Base-by-base conservation (phyloP, 2,113 vertebrate genomes). In the Pterocles orientalis region DNA sequence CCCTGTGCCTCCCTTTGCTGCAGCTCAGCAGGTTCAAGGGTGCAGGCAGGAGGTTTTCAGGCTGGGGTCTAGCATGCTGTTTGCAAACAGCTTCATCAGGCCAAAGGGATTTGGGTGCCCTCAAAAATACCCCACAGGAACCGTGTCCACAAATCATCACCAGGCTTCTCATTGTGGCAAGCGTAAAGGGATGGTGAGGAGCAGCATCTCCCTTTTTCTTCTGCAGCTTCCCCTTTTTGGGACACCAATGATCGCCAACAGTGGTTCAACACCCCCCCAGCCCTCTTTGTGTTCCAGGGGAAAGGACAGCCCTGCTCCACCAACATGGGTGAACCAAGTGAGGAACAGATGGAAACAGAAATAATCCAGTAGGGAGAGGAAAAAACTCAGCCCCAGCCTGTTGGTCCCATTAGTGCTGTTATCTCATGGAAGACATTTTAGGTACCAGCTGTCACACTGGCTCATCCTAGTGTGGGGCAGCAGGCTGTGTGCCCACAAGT, bases 231-330 rank as follows among this genome's bases (percentile, higher is more conserved):
- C 8, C 8, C 6, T 77, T 77, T 60, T 51, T 45, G 53, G 33
- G 36, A 66, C 47, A 66, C 12, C 6, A 80, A 39, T 0, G 3
- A 48, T 51, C 8, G 14, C 23, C 0, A 0, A 3, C 1, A 0
- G 14, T 21, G 53, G 12, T 62, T 68, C 43, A 71, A 14, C 4
- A 53, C 12, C 2, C 1, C 10, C 7, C 45, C 36, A 10, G 3
- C 28, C 15, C 29, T 54, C 14, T 13, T 43, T 34, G 28, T 0
- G 0, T 56, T 10, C 29, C 26, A 36, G 25, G 25, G 12, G 14
- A 68, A 77, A 66, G 20, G 45, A 56, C 39, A 86, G 58, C 24
- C 18, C 24, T 54, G 54, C 26, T 77, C 36, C 19, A 48, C 39
- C 48, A 77, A 33, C 48, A 53, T 0, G 0, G 20, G 14, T 29